Base-by-base conservation (phyloP, 1,140 invertebrate species). In the Drosophila suzukii region DNA sequence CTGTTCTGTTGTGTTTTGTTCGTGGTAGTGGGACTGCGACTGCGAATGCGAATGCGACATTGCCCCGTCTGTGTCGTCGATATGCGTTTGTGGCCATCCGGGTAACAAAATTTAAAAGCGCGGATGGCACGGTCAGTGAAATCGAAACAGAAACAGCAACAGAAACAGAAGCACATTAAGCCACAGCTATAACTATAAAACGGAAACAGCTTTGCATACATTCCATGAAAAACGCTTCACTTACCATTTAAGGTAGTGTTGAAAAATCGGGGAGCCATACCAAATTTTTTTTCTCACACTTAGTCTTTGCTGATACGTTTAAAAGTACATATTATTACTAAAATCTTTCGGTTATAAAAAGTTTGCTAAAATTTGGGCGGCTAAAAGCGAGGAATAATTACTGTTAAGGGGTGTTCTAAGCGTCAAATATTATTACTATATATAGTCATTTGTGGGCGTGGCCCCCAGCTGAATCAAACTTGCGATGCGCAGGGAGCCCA, bases 101-200 rank as follows among this genome's bases (percentile, higher is more conserved):
- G 61, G 27, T 36, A 46, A 63, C 62, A 47, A 47, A 49, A 65
- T 47, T 38, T 65, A 59, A 65, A 65, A 65, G 58, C 58, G 32
- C 58, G 62, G 41, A 34, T 65, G 62, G 59, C 56, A 58, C 17
- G 46, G 60, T 51, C 65, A 63, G 30, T 66, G 46, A 60, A 66
- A 62, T 53, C 65, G 65, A 68, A 68, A 68, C 67, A 50, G n/a
- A 49, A 57, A 50, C 65, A 71, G 43, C 15, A 20, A 17, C 43
- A 20, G 60, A 65, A 67, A 51, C 67, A 50, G n/a, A 71, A 70
- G 65, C 67, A 71, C 67, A 71, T 71, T 71, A 71, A 71, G 67
- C 67, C 66, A 49, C 27, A 38, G 65, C 65, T 57, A 71, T 71
- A 71, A 71, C 65, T 71, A 71, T 71, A 71, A 71, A 71, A 71